Percentiles rank a stretch among this genome's conserved stretches.
Conservation (phyloP, 2,797 vertebrate genomes). For the Sebastolobus alascanus region DNA sequence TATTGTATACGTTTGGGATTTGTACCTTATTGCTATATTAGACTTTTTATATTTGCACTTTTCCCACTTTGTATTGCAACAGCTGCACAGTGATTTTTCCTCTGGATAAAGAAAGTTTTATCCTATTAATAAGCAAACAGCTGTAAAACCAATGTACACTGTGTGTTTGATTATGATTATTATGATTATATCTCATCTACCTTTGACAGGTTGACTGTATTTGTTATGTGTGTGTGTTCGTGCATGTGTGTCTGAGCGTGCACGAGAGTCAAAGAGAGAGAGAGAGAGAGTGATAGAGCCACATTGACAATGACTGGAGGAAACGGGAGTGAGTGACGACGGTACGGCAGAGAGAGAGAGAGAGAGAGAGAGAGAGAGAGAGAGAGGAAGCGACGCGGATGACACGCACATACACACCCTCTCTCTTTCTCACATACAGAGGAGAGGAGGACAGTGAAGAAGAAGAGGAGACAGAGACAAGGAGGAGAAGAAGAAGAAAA, state of each 20-base stretch:
- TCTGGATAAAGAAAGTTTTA: background rate
- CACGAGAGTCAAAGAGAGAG: background rate
- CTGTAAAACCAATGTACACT: background rate
- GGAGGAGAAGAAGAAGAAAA: constrained; percentile 11
- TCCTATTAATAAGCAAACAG: background rate
- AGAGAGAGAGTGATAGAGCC: background rate
- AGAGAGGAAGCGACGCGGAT: constrained; percentile 46
- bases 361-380: constrained; percentile 7
- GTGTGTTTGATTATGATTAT: background rate
- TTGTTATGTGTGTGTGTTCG: background rate
- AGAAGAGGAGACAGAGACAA: constrained; percentile 27
- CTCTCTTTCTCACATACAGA: constrained; percentile 51
- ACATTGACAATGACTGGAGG: background rate
- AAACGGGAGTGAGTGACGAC: background rate
- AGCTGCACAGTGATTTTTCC: too few species aligned
- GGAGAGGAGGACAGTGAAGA: constrained; percentile 56
- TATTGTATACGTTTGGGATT: too few species aligned
- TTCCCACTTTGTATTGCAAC: too few species aligned
- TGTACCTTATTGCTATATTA: too few species aligned
- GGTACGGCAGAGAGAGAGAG: background rate
- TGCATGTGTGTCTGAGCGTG: background rate
- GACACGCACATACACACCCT: constrained; percentile 60
- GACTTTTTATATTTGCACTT: too few species aligned
- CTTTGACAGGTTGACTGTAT: background rate
- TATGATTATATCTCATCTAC: background rate